Conservation (phyloP, 2,113 vertebrate genomes). For the Opisthocomus hoazin region DNA sequence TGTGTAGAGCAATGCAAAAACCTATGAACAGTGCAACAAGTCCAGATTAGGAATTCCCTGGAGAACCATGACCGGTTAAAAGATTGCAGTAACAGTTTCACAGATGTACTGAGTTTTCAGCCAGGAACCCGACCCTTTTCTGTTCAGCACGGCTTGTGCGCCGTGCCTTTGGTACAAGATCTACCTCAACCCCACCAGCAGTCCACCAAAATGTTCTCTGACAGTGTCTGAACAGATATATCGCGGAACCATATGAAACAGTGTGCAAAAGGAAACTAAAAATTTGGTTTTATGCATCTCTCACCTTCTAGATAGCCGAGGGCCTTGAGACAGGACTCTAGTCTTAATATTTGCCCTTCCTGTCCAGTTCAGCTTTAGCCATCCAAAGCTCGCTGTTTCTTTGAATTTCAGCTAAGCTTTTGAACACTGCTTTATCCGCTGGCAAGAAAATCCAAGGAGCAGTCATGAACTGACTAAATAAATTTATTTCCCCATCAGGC, state of each 20-base stretch:
- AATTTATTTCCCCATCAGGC: background rate
- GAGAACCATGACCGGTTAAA: background rate
- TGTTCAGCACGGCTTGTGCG: background rate
- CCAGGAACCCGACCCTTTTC: background rate
- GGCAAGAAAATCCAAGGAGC: background rate
- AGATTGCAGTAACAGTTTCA: background rate
- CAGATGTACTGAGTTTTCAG: background rate
- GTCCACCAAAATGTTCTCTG: accelerated
- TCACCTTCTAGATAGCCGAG: background rate
- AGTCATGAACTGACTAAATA: background rate
- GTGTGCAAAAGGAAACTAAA: background rate
- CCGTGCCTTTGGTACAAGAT: background rate
- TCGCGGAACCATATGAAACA: background rate
- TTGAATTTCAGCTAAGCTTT: background rate
- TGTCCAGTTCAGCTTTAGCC: background rate
- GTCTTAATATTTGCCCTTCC: background rate
- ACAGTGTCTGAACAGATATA: accelerated
- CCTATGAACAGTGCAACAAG: background rate
- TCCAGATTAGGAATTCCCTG: background rate
- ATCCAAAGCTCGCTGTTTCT: background rate
- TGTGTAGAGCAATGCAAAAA: background rate
- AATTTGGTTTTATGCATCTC: background rate
- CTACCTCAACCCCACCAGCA: background rate
- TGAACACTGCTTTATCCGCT: background rate
- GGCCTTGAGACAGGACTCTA: background rate